These are phyloP conservation scores for Esox niger DNA, from an alignment of 2,113 vertebrate species.

Conservation along the genomic window DNA sequence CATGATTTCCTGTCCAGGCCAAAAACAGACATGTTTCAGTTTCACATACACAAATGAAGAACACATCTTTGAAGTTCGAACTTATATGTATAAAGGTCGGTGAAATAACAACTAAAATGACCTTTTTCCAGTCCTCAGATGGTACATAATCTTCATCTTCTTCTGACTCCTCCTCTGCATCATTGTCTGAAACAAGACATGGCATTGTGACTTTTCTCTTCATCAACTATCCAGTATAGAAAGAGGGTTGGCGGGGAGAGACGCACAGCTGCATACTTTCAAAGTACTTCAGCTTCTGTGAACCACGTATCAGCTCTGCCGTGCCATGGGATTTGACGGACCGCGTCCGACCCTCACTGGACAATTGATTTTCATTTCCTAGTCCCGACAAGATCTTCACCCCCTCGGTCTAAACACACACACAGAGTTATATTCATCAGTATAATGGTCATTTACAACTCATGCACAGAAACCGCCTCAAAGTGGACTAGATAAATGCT, in stretches of 20 bases:
- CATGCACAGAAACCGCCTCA: too few species aligned
- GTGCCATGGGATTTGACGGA: conserved; percentile 3
- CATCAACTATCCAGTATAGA: too few species aligned
- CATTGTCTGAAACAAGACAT: conserved; percentile 72
- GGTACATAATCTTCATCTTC: conserved; percentile 96
- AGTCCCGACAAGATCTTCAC: conserved; percentile 2
- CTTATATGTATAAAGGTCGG: not conserved
- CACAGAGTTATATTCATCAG: not conserved
- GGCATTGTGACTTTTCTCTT: too few species aligned
- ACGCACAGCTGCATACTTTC: conserved; percentile 1
- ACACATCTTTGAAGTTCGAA: not conserved
- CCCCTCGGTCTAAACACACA: not conserved
- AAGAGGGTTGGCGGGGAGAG: too few species aligned
- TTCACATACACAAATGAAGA: not conserved
- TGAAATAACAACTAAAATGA: conserved; percentile 46
- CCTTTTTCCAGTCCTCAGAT: conserved; percentile 99
- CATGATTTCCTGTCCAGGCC: conserved; percentile 89
- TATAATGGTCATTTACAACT: too few species aligned
- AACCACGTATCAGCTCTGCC: not conserved
- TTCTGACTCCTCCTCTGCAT: conserved; percentile 93
- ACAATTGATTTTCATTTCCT: not conserved
- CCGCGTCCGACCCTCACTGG: not conserved
- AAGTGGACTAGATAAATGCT: too few species aligned
- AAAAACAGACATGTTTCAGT: conserved; percentile 10
- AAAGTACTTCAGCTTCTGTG: conserved; percentile 6